Evolutionary conservation across 2,888 invertebrate genomes (phyloP).

Genomic region (Scaptomyza parva): DNA sequence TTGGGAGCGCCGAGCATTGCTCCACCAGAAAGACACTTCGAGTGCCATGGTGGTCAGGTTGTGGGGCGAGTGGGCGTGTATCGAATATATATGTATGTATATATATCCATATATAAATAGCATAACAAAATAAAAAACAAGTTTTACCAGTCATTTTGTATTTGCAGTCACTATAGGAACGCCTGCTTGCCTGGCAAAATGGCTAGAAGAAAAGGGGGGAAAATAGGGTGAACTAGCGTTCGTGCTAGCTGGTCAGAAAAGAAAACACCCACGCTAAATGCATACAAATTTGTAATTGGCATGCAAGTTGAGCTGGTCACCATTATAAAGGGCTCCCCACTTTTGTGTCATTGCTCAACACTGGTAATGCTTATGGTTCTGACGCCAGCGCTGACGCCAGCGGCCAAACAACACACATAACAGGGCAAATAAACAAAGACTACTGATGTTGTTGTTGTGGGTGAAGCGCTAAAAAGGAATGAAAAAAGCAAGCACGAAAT

Average conservation of each 20-base stretch:
- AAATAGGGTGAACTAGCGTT: background rate
- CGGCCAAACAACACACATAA: slow-evolving; percentile 22
- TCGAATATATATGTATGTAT: slow-evolving; percentile 19
- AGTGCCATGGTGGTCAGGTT: slow-evolving; percentile 27
- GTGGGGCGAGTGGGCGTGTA: slow-evolving; percentile 43
- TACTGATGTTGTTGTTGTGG: slow-evolving; percentile 24
- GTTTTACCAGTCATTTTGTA: slow-evolving; percentile 54
- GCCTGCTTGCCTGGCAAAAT: slow-evolving; percentile 9
- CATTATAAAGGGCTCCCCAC: slow-evolving; percentile 16
- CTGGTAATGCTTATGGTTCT: slow-evolving; percentile 26
- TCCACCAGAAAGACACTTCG: slow-evolving; percentile 33
- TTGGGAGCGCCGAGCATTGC: slow-evolving; percentile 69
- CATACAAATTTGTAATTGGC: slow-evolving; percentile 60
- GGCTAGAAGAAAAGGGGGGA: background rate
- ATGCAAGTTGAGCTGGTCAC: slow-evolving; percentile 10
- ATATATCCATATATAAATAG: background rate
- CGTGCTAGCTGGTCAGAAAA: slow-evolving; percentile 25
- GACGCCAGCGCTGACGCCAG: slow-evolving; percentile 29
- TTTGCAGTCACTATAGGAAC: slow-evolving; percentile 57
- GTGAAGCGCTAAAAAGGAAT: slow-evolving; percentile 48
- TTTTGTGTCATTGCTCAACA: slow-evolving; percentile 45
- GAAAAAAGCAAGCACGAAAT: slow-evolving; percentile 46
- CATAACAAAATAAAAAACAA: slow-evolving; percentile 50
- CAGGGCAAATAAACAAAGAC: slow-evolving; percentile 38
- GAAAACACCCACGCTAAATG: slow-evolving; percentile 55